Evolutionary conservation across 2,888 invertebrate species (phyloP).

Genomic region (Platycheirus rosarum): DNA sequence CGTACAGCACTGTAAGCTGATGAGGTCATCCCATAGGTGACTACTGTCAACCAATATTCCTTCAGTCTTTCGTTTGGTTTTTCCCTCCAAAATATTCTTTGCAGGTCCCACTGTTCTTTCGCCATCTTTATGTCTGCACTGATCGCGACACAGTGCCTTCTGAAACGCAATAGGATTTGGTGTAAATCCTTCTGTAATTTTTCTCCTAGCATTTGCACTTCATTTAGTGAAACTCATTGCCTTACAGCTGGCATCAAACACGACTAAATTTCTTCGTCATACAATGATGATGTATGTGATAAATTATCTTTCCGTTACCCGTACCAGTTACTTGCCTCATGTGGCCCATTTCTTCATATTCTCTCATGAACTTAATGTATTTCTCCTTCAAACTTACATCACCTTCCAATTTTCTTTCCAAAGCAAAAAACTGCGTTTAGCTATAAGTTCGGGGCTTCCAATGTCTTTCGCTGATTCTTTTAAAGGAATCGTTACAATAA

Average conservation of each 20-base stretch:
- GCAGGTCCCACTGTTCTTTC: constrained; percentile 4
- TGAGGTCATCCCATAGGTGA: constrained; percentile 9
- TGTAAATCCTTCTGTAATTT: not conserved
- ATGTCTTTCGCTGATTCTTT: constrained; percentile 11
- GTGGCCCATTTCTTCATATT: constrained; percentile 5
- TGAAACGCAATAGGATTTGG: not conserved
- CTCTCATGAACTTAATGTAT: constrained; percentile 7
- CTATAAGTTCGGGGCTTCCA: not conserved
- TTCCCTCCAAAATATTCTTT: not conserved
- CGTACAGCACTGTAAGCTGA: constrained; percentile 2
- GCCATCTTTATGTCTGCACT: not conserved
- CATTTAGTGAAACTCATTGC: not conserved
- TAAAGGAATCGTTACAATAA: not conserved
- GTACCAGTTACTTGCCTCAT: not conserved
- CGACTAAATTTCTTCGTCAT: not conserved
- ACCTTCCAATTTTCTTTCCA: constrained; percentile 1
- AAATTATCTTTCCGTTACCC: too few species aligned
- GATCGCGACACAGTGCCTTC: constrained; percentile 22
- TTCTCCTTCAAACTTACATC: not conserved
- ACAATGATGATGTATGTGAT: not conserved
- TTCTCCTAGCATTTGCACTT: not conserved
- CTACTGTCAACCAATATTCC: constrained; percentile 1
- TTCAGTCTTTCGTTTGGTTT: constrained; percentile 2
- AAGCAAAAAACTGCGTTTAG: not conserved
- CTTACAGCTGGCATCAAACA: not conserved